These are phyloP conservation scores for Ophraella communa DNA, from an alignment of 2,888 invertebrate genomes.

Conservation along the genomic window DNA sequence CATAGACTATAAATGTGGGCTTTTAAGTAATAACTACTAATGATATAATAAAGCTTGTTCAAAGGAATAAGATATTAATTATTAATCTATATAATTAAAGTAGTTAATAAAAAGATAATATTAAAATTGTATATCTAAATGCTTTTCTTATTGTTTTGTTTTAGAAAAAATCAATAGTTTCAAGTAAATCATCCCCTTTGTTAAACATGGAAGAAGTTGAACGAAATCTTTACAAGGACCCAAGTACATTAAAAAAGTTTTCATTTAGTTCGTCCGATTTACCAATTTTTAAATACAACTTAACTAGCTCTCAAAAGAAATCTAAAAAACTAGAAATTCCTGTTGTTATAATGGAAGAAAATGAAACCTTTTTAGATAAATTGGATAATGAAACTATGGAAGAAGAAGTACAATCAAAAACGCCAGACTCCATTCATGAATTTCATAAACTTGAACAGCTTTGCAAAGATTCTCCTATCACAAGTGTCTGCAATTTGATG, in stretches of 20 bases:
- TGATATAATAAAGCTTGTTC: too few species aligned
- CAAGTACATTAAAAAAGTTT: not conserved
- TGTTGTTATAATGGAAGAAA: not conserved
- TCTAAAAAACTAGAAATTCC: not conserved
- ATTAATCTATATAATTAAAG: not conserved
- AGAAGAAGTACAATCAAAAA: not conserved
- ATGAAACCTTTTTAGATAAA: not conserved
- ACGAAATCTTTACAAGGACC: not conserved
- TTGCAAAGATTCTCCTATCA: not conserved
- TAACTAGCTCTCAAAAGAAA: not conserved
- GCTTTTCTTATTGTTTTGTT: not conserved
- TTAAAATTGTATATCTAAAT: not conserved
- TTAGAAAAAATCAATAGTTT: not conserved
- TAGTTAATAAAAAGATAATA: not conserved
- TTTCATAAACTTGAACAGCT: not conserved
- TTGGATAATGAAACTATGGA: not conserved
- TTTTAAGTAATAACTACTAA: too few species aligned
- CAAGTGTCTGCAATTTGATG: not conserved
- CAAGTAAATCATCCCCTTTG: not conserved
- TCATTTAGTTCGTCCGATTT: not conserved
- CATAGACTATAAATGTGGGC: too few species aligned
- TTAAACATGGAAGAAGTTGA: slow-evolving; percentile 4
- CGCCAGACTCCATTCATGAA: not conserved
- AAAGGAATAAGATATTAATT: too few species aligned
- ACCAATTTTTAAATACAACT: not conserved